Conservation (phyloP, 1,140 invertebrate genomes). For the Antheraea pernyi region DNA sequence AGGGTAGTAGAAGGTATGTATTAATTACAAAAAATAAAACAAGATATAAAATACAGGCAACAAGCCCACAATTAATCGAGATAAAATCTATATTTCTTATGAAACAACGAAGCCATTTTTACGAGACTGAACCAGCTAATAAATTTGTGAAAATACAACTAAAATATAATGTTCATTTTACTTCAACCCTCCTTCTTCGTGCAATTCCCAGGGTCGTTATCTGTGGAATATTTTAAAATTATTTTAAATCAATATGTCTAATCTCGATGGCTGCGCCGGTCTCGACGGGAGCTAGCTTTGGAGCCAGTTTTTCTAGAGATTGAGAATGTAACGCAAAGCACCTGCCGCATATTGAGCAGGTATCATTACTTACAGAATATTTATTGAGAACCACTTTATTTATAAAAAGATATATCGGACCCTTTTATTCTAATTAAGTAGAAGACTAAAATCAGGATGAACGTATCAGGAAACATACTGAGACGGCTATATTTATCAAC, state of each 20-base stretch:
- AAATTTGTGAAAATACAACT: too few species aligned
- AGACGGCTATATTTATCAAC: too few species aligned
- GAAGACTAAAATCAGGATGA: not conserved
- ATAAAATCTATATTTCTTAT: too few species aligned
- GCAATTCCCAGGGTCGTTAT: constrained; percentile 35
- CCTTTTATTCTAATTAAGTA: not conserved
- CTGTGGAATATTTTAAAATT: constrained; percentile 37
- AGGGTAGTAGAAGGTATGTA: too few species aligned
- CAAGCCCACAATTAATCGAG: too few species aligned
- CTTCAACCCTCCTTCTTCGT: constrained; percentile 5
- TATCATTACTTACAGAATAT: constrained; percentile 1
- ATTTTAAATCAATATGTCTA: constrained; percentile 48
- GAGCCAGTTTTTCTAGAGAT: constrained; percentile 65
- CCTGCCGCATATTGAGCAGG: constrained; percentile 37
- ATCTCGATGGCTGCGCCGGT: constrained; percentile 41
- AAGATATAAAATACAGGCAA: too few species aligned
- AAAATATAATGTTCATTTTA: not conserved
- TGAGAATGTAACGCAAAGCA: constrained; percentile 60
- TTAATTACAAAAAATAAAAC: too few species aligned
- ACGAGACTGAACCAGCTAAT: too few species aligned
- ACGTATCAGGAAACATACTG: too few species aligned
- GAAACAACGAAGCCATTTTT: too few species aligned
- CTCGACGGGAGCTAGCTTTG: constrained; percentile 37
- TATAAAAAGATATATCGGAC: not conserved
- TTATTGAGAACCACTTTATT: not conserved